A percentile compares a stretch with the other conserved stretches of the same genome.
phyloP scores from a whole-genome alignment of 2,888 invertebrate species.

The Dicycla oo region DNA sequence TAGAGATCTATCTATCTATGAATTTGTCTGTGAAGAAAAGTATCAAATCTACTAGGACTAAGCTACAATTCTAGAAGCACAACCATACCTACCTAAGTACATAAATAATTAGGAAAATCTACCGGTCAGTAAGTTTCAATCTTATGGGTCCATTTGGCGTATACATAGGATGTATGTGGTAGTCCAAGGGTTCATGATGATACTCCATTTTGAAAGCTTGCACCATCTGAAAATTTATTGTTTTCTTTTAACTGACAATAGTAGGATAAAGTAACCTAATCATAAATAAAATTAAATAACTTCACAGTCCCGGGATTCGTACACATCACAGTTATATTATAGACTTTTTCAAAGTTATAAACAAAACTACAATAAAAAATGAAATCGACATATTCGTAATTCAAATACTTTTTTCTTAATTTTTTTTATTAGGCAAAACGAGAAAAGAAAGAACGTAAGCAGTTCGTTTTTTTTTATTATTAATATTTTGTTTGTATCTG shows the following conservation, averaged over 20 bases:
- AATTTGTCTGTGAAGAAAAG: neutral
- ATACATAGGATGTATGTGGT: conserved; percentile 92
- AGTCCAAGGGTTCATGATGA: conserved; percentile 91
- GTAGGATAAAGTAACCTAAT: neutral
- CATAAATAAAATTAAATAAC: neutral
- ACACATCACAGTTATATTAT: neutral
- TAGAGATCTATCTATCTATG: neutral
- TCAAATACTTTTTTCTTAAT: neutral
- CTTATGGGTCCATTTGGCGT: conserved; percentile 93
- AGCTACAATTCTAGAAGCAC: neutral
- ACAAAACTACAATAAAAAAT: neutral
- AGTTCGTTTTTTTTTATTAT: neutral
- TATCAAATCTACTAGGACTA: neutral
- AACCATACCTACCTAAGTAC: neutral
- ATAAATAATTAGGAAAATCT: conserved; percentile 35
- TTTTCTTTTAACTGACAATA: neutral
- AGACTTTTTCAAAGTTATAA: neutral
- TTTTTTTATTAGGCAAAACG: neutral
- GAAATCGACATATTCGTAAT: neutral
- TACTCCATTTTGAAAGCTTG: conserved; percentile 92
- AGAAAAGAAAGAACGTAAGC: neutral
- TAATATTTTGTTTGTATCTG: neutral
- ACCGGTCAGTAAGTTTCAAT: conserved; percentile 90
- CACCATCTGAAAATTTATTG: conserved; percentile 89
- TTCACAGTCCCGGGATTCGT: neutral